Evolutionary conservation across 2,797 vertebrate genomes (phyloP), one percentile per base, ranked within the genome.

Genomic region (Phrynocephalus forsythii): DNA sequence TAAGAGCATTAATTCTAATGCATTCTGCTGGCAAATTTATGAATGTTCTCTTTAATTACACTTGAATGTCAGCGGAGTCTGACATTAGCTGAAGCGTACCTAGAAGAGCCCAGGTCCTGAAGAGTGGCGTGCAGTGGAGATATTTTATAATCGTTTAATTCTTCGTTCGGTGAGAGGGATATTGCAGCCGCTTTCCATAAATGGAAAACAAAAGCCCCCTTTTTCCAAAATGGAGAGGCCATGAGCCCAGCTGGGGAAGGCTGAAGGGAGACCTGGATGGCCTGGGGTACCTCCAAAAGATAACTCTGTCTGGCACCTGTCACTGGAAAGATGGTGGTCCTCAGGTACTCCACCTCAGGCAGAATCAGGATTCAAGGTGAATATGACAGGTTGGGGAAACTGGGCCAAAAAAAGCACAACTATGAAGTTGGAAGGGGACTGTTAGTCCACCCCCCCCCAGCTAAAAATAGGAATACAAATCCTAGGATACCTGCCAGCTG

Each of bases 1-100:
- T 93, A 92, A 94, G 79, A 91, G 90, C 60, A 68, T 87, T 87
- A 83, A 88, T 92, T 92, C 90, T 92, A 24, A 88, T 81, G 44
- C 85, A 77, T 90, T 90, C 75, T 68, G 20, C 15, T 22, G 86
- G 87, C 79, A 85, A 84, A 88, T 84, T 81, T 56, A 20, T 86
- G 82, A 66, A 67, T 73, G 5, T 72, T 1, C 33, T 85, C 68
- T 82, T 63, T 87, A 87, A 71, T 89, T 93, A 85, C 88, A 8
- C 3, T 76, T 44, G 77, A 89, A 87, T 88, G 89, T 68, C 85
- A 3, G 30, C 15, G 30, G 33, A 33, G 66, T 69, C 76, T 90
- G 2, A 50, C 10, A 15, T 85, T 44, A 38, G 28, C 83, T 38
- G 79, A 71, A 15, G 15, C 60, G 52, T 80, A 0, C 89, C 16